These are phyloP conservation scores for Myocastor coypus DNA, from an alignment of 2,113 vertebrate species.

Conservation along the genomic window DNA sequence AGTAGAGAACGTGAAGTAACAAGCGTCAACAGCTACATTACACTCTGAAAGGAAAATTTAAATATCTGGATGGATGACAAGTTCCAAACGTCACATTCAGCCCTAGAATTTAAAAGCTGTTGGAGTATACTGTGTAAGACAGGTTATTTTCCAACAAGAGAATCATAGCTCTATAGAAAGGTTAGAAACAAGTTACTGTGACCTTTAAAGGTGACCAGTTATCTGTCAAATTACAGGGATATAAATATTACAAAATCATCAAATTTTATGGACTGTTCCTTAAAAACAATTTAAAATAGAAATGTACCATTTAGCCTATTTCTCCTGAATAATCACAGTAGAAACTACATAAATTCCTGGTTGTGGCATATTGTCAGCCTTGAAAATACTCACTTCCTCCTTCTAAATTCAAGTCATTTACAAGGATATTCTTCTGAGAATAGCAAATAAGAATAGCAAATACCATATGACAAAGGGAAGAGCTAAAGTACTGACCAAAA, in stretches of 20 bases:
- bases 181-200: constrained; percentile 3
- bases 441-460: constrained; percentile 33
- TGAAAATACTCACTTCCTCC: constrained; percentile 17
- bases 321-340: constrained; percentile 18
- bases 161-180: background rate
- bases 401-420: background rate
- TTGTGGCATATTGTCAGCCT: background rate
- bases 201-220: constrained; percentile 17
- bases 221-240: background rate
- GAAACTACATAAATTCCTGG: background rate
- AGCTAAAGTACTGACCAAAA: background rate
- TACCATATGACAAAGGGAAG: background rate
- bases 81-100: constrained; percentile 22
- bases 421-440: constrained; percentile 67
- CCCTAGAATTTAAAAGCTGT: background rate
- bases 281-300: constrained; percentile 22
- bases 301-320: background rate
- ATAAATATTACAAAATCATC: constrained; percentile 25
- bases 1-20: background rate
- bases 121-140: background rate
- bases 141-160: background rate
- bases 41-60: background rate
- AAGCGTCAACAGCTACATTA: background rate
- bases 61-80: background rate
- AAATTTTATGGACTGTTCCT: background rate